phyloP scores from a whole-genome alignment of 2,797 vertebrate genomes.

The Pipistrellus pygmaeus region DNA sequence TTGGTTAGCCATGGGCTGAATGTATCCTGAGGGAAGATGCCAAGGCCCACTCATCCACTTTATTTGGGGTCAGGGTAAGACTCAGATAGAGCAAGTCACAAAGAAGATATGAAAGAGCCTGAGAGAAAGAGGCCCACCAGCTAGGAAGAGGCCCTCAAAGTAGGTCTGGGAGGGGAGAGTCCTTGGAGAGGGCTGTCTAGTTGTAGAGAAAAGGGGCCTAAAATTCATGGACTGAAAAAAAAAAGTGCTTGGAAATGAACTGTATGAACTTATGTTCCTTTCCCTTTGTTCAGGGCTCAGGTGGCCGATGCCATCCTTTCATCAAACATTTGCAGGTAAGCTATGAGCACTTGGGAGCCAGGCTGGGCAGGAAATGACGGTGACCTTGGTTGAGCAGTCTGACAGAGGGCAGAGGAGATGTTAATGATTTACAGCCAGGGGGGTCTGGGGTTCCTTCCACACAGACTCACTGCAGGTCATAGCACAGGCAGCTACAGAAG shows the following conservation, averaged over 20 bases:
- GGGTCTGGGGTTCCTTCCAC: not conserved
- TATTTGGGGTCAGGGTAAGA: not conserved
- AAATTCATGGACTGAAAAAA: not conserved
- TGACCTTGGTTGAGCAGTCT: not conserved
- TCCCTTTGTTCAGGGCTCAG: not conserved
- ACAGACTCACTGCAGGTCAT: not conserved
- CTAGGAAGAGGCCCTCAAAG: not conserved
- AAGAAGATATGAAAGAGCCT: not conserved
- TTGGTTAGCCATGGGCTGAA: not conserved
- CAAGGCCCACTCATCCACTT: not conserved
- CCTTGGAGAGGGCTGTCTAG: not conserved
- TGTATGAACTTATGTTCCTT: not conserved
- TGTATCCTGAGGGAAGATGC: not conserved
- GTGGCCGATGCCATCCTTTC: not conserved
- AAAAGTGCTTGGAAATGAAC: conserved; percentile 35
- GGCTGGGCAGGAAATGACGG: not conserved
- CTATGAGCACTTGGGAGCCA: not conserved
- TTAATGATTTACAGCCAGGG: not conserved
- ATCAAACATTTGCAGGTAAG: not conserved
- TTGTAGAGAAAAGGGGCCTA: not conserved
- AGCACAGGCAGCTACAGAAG: not conserved
- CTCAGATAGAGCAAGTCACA: not conserved
- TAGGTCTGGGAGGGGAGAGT: not conserved
- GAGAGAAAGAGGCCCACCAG: not conserved
- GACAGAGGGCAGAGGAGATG: not conserved